Evolutionary conservation across 2,113 vertebrate species (phyloP), one percentile per base, ranked within the genome.

Genomic region (Delphinapterus leucas): DNA sequence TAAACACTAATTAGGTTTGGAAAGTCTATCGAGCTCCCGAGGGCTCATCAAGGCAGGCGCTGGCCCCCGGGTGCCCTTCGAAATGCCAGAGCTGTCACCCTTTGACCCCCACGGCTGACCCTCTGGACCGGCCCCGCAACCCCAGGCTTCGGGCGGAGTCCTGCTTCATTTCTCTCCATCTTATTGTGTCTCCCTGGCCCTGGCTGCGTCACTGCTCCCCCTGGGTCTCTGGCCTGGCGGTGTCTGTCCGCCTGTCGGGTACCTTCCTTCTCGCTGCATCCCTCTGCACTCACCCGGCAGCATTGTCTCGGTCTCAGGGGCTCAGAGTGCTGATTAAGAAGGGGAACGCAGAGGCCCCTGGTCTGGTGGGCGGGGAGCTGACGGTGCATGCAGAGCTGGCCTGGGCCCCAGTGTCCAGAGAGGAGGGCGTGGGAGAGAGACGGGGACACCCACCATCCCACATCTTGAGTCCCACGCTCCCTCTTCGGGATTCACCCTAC

Each of bases 1-100:
- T 99, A 99, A 99, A 99, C 99, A 99, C 99, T 99, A 99, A 99
- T 99, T 99, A 99, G 98, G 98, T 99, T 98, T 99, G 98, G 98
- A 99, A 99, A 99, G 98, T 98, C 98, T 99, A 98, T 99, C 85
- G 98, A 98, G 98, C 97, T 98, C 98, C 97, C 41, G 98, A 98
- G 98, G 98, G 98, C 98, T 98, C 96, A 94, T 98, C 98, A 98
- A 98, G 98, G 97, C 98, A 98, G 98, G 98, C 95, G 95, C 98
- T 98, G 97, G 98, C 98, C 98, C 98, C 97, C 14, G 70, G 95
- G 98, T 98, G 98, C 98, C 98, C 96, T 98, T 98, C 55, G 97
- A 99, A 99, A 99, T 98, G 98, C 98, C 98, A 98, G 94, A 13
- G 6, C 91, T 91, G 94, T 97, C 98, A 97, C 90, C 92, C 96